Evolutionary conservation across 2,888 invertebrate genomes (phyloP), one percentile per base, ranked within the genome.

Genomic region (Microplitis deprimator): DNA sequence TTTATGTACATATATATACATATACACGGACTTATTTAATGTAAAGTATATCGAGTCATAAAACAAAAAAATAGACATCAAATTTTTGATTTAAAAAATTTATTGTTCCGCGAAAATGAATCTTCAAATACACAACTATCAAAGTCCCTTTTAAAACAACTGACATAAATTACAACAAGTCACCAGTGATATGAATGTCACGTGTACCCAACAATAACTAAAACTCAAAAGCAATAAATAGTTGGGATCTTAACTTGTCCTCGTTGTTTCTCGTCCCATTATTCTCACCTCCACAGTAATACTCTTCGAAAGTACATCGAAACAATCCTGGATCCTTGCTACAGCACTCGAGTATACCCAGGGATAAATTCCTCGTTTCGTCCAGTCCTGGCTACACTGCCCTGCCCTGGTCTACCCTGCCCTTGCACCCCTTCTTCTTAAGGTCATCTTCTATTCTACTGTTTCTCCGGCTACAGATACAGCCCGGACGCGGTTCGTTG

Each of bases 321-420:
- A 65, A 73, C 73, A 73, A 73, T 73, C 41, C 41, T 29, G 29
- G 29, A 29, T 76, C 76, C 76, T 71, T 79, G 77, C 29, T 29
- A 4, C 4, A 29, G 29, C 29, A 29, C 29, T 29, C 29, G 29
- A 29, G 29, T 29, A 29, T 29, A 29, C 8, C 72, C 40, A 20
- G 78, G 85, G 84, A 86, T 87, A 84, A 85, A 85, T 87, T 87
- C 84, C 85, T 88, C 87, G 87, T 87, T 79, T 68, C 81, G 84
- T 86, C 87, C 88, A 88, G 84, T 29, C 29, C 29, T 29, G 29
- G 29, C 29, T 29, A 4, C 29, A 3, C 29, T 29, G 29, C 29
- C 29, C 29, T 29, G 20, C 1, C 20, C 20, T 17, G 17, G 1
- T 1, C 17, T 17, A 17, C 20, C 2, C 20, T 20, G 20, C 2